Conservation (phyloP, 2,888 invertebrate genomes). For the Ennomos quercinarius region DNA sequence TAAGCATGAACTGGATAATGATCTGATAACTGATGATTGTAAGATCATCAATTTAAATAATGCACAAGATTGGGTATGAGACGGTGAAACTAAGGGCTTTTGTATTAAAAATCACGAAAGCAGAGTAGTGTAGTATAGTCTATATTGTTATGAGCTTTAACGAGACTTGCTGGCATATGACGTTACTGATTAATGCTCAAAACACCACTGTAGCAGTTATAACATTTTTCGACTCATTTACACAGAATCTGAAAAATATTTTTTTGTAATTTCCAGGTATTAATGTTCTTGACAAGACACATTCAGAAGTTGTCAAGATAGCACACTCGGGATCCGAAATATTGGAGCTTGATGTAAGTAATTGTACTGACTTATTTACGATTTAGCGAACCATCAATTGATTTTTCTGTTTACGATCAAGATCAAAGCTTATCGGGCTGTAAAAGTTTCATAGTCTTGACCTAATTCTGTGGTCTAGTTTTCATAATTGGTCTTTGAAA, state of each 20-base stretch:
- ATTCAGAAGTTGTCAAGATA: constrained; percentile 96
- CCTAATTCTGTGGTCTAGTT: constrained; percentile 19
- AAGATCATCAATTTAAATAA: constrained; percentile 40
- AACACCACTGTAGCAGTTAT: no score
- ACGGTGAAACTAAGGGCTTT: no score
- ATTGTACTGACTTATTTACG: constrained; percentile 11
- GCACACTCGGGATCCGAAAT: constrained; percentile 95
- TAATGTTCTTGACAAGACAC: constrained; percentile 96
- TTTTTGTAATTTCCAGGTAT: constrained; percentile 79
- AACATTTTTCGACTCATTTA: no score
- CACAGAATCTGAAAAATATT: no score
- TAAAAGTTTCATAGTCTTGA: constrained; percentile 16
- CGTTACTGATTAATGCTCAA: no score
- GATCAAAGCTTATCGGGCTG: constrained; percentile 20
- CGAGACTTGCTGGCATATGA: no score
- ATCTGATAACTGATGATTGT: constrained; percentile 88
- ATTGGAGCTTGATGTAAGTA: constrained; percentile 90
- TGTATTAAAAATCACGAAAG: no score
- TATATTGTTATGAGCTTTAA: no score
- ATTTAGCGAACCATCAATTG: constrained; percentile 11
- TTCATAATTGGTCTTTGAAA: constrained; percentile 9
- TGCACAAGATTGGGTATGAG: no score
- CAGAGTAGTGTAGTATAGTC: no score
- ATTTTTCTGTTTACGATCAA: constrained; percentile 12
- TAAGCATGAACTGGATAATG: no score